phyloP scores from a whole-genome alignment of 2,888 invertebrate genomes.

The Marronus borbonicus region DNA sequence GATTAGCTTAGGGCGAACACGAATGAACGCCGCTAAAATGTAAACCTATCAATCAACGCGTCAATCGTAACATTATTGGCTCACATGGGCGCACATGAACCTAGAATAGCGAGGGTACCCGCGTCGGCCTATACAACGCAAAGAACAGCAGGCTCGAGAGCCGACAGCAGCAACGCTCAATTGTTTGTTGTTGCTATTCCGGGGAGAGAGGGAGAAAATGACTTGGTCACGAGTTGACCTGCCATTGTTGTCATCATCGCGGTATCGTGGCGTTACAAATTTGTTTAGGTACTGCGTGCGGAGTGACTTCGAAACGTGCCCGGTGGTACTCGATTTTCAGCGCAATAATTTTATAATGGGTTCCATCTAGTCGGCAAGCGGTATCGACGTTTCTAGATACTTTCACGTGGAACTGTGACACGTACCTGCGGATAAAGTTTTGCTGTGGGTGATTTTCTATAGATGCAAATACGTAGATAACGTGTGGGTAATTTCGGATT shows the following conservation, averaged over 20 bases:
- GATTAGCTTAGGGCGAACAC: constrained; percentile 63
- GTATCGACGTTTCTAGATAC: not conserved
- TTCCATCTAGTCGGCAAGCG: not conserved
- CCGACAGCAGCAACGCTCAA: not conserved
- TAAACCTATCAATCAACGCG: constrained; percentile 68
- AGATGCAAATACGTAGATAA: no score
- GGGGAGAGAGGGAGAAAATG: constrained; percentile 12
- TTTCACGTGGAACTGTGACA: constrained; percentile 15
- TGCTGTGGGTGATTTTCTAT: no score
- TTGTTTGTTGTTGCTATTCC: constrained; percentile 21
- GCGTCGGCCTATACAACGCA: not conserved
- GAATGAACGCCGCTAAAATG: constrained; percentile 64
- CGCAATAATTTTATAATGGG: constrained; percentile 31
- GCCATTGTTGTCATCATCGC: constrained; percentile 43
- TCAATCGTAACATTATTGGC: constrained; percentile 61
- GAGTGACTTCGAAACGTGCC: constrained; percentile 33
- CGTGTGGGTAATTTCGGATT: no score
- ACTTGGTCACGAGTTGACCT: constrained; percentile 42
- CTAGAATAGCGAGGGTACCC: not conserved
- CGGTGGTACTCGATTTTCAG: constrained; percentile 21
- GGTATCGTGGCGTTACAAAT: constrained; percentile 43
- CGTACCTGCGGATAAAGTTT: not conserved
- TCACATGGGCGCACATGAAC: constrained; percentile 30
- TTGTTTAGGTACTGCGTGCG: constrained; percentile 40
- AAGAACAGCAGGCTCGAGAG: not conserved